Evolutionary conservation across 2,113 vertebrate genomes (phyloP).

Genomic region (Lonchura striata): DNA sequence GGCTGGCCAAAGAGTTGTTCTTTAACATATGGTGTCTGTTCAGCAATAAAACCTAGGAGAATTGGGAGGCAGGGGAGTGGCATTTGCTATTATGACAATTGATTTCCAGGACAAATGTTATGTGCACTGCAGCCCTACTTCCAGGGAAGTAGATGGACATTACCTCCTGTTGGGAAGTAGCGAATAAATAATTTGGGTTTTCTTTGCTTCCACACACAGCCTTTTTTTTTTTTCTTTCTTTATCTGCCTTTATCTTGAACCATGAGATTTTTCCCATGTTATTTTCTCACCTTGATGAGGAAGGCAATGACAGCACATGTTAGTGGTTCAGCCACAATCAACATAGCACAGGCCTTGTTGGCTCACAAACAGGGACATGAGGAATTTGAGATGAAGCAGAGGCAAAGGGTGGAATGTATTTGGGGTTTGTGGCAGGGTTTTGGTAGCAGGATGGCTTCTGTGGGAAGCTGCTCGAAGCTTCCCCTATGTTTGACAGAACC

Average conservation of each 20-base stretch:
- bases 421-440: not conserved
- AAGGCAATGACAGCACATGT: not conserved
- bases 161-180: not conserved
- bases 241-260: not conserved
- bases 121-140: not conserved
- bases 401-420: not conserved
- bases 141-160: not conserved
- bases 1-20: not conserved
- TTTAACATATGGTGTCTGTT: not conserved
- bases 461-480: not conserved
- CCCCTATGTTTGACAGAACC: fast-evolving
- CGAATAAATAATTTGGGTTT: not conserved
- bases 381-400: not conserved
- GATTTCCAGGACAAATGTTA: not conserved
- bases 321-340: not conserved
- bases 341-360: not conserved
- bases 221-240: not conserved
- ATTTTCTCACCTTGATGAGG: not conserved
- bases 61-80: fast-evolving
- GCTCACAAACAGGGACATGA: not conserved
- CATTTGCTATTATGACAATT: not conserved
- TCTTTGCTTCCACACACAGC: not conserved
- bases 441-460: not conserved
- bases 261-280: not conserved
- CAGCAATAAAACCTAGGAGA: not conserved